Evolutionary conservation across 2,888 invertebrate species (phyloP).

Genomic region (Neoitamus cyanurus): DNA sequence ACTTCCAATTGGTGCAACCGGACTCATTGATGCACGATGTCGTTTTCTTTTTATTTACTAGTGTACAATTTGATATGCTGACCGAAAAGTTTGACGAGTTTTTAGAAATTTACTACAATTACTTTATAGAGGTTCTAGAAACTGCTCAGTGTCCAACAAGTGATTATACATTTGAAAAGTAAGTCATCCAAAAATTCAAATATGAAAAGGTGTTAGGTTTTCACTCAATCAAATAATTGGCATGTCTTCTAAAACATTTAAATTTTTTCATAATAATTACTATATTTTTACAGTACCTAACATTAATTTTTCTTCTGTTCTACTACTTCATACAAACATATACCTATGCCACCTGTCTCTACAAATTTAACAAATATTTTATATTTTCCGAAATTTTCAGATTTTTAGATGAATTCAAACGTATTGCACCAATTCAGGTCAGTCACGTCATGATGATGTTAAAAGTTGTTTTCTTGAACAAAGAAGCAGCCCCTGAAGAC

Average conservation of each 20-base stretch:
- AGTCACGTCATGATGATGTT: slow-evolving; percentile 68
- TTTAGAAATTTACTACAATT: slow-evolving; percentile 68
- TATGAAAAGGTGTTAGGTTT: neutral
- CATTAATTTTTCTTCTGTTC: too few relatives aligned
- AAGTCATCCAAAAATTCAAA: slow-evolving; percentile 53
- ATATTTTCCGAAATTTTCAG: slow-evolving; percentile 50
- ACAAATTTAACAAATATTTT: neutral
- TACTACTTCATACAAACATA: too few relatives aligned
- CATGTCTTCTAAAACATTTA: too few relatives aligned
- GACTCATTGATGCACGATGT: slow-evolving; percentile 69
- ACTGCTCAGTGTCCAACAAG: slow-evolving; percentile 64
- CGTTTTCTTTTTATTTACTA: slow-evolving; percentile 70
- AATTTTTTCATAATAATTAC: too few relatives aligned
- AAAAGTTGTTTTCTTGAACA: slow-evolving; percentile 67
- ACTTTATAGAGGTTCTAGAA: slow-evolving; percentile 65
- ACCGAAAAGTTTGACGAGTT: slow-evolving; percentile 68
- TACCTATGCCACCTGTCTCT: too few relatives aligned
- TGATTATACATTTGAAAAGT: slow-evolving; percentile 65
- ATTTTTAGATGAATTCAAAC: slow-evolving; percentile 64
- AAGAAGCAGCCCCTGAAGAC: slow-evolving; percentile 65
- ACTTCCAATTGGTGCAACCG: slow-evolving; percentile 71
- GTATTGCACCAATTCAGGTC: slow-evolving; percentile 65
- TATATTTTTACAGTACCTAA: too few relatives aligned
- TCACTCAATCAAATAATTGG: too few relatives aligned
- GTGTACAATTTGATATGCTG: slow-evolving; percentile 66